Conservation (phyloP, 2,888 invertebrate species). For the Tachina fera region DNA sequence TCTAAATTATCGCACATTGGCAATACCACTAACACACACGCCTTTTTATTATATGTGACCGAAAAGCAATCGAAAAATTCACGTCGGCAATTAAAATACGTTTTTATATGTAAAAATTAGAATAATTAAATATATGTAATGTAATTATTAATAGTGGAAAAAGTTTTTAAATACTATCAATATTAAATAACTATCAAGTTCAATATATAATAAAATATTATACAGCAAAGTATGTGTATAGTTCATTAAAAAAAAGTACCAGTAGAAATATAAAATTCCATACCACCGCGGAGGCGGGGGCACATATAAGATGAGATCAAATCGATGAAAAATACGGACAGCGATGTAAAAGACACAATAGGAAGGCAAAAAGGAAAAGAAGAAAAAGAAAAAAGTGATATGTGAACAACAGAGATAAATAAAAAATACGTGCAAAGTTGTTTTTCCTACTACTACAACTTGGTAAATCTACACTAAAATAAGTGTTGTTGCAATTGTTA, state of each 20-base stretch:
- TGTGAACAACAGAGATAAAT: slow-evolving; percentile 63
- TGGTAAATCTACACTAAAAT: slow-evolving; percentile 55
- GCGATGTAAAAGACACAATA: slow-evolving; percentile 59
- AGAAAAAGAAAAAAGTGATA: slow-evolving; percentile 39
- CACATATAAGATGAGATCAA: slow-evolving; percentile 72
- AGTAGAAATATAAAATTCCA: slow-evolving; percentile 31
- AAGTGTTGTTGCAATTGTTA: slow-evolving; percentile 48
- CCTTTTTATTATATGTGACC: slow-evolving; percentile 67
- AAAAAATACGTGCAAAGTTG: slow-evolving; percentile 61
- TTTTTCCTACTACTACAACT: slow-evolving; percentile 53
- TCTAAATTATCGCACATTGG: slow-evolving; percentile 26
- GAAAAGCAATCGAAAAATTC: slow-evolving; percentile 61
- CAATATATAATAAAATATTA: background rate
- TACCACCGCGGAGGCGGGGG: slow-evolving; percentile 64
- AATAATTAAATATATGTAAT: slow-evolving; percentile 13
- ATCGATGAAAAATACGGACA: slow-evolving; percentile 72
- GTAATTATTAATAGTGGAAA: background rate
- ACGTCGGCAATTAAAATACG: slow-evolving; percentile 55
- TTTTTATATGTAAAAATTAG: slow-evolving; percentile 26
- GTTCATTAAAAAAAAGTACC: slow-evolving; percentile 30
- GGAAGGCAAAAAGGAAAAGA: slow-evolving; percentile 38
- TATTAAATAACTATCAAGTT: background rate
- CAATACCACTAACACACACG: slow-evolving; percentile 70
- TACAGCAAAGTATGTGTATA: background rate
- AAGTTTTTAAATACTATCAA: background rate